A percentile compares a stretch with the other conserved stretches of the same genome.
phyloP scores from a whole-genome alignment of 2,888 invertebrate genomes.

The Gymnosoma rotundatum region DNA sequence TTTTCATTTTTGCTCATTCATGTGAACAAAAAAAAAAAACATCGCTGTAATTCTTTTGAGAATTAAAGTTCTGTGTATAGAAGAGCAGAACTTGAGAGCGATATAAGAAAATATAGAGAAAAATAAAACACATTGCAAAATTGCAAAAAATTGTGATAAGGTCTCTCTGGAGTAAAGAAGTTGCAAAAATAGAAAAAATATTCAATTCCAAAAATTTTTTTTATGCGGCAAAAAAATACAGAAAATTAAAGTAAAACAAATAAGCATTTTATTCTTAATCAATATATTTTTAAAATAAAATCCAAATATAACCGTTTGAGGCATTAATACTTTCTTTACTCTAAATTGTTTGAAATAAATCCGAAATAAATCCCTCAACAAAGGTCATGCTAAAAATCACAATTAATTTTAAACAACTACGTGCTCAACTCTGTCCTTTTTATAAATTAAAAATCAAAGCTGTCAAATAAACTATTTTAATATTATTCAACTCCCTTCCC shows the following conservation, averaged over 20 bases:
- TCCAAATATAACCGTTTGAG: too few species aligned
- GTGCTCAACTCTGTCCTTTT: not conserved
- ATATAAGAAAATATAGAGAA: not conserved
- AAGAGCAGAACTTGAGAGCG: not conserved
- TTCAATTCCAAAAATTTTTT: not conserved
- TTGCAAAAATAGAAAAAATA: not conserved
- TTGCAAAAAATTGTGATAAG: slow-evolving; percentile 59
- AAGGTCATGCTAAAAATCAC: not conserved
- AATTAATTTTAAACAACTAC: not conserved
- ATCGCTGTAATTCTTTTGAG: slow-evolving; percentile 34
- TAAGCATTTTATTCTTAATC: too few species aligned
- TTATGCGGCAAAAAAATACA: too few species aligned
- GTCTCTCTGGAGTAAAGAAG: slow-evolving; percentile 22
- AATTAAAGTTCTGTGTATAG: not conserved
- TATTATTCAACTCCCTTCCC: not conserved
- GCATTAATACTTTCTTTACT: too few species aligned
- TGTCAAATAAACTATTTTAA: not conserved
- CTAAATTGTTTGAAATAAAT: too few species aligned
- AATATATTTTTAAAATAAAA: too few species aligned
- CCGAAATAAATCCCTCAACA: too few species aligned
- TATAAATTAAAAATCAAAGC: not conserved
- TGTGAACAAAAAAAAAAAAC: slow-evolving; percentile 38
- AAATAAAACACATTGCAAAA: slow-evolving; percentile 9
- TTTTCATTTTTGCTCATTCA: slow-evolving; percentile 39
- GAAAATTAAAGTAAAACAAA: too few species aligned